Evolutionary conservation across 2,797 vertebrate species (phyloP), one percentile per base, ranked within the genome.

Genomic region (Sebastes itinus): DNA sequence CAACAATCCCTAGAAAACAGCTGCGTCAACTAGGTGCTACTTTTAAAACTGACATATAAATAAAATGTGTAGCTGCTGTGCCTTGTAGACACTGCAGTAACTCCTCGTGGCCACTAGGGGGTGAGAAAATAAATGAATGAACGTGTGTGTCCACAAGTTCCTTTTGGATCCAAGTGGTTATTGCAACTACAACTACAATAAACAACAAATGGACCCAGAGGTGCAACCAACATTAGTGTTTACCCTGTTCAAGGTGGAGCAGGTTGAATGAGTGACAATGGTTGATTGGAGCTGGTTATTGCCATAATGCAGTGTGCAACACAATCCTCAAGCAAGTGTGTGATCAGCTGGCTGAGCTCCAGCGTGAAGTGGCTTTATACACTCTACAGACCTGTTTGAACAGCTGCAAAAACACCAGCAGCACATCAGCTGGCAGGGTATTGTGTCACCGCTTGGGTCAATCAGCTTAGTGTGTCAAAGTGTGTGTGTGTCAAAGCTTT

Each of bases 341-440:
- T 33, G 33, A 61, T 20, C 42, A 64, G 23, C 62, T 52, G 33
- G 35, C 30, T 25, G 59, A 60, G 68, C 68, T 66, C 16, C 42
- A 67, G 78, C 4, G 23, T 63, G 62, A 54, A 55, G 28, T 4
- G 54, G 30, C 35, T 68, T 30, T 79, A 35, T 28, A 67, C 4
- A 42, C 27, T 59, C 22, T 5, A 60, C 63, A 27, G 60, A 74
- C 18, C 68, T 67, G 71, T 80, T 75, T 85, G 27, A 79, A 80
- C 82, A 89, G 88, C 77, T 71, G 78, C 54, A 75, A 46, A 77
- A 76, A 77, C 74, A 66, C 33, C 3, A 1, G 32, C 32, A 60
- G 54, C 46, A 16, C 83, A 80, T 72, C 60, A 72, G 73, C 62
- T 75, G 66, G 55, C 67, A 72, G 55, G 2, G 4, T 13, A 56